Conservation (phyloP, 2,797 vertebrate genomes). For the Enteromius radiatus region DNA sequence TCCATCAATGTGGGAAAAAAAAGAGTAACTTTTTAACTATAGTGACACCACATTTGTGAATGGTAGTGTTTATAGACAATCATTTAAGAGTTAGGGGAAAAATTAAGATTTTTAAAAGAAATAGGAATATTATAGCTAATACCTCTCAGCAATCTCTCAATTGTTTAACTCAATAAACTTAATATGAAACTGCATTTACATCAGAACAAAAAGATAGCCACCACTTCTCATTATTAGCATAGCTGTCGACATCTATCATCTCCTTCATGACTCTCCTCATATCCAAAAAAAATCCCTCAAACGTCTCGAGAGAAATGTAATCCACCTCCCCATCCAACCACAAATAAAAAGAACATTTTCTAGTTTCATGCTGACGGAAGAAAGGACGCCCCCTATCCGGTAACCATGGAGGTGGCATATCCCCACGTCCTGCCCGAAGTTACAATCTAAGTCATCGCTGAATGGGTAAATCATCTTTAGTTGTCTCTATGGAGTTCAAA, state of each 20-base stretch:
- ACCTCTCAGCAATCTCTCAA: background rate
- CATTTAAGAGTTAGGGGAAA: background rate
- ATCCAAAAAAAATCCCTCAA: slow-evolving; percentile 62
- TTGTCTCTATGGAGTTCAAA: slow-evolving; percentile 45
- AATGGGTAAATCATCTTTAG: slow-evolving; percentile 76
- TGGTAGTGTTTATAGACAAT: background rate
- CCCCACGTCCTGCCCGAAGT: slow-evolving; percentile 83
- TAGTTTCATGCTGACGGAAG: slow-evolving; percentile 82
- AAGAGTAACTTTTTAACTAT: background rate
- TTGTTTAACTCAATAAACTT: background rate
- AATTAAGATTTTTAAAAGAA: background rate
- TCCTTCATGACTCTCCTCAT: slow-evolving; percentile 47
- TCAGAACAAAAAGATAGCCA: background rate
- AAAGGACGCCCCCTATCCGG: slow-evolving; percentile 77
- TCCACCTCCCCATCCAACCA: slow-evolving; percentile 31
- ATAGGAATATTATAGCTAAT: background rate
- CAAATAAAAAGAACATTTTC: slow-evolving; percentile 72
- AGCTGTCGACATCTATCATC: slow-evolving; percentile 66
- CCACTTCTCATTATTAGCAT: background rate
- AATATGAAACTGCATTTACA: background rate
- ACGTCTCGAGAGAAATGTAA: slow-evolving; percentile 70
- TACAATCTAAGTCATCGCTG: slow-evolving; percentile 78
- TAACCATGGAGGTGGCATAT: slow-evolving; percentile 81
- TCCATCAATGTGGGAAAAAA: background rate
- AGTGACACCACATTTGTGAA: background rate